Evolutionary conservation across 1,140 invertebrate species (phyloP), one percentile per base, ranked within the genome.

Genomic region (Achroia grisella): DNA sequence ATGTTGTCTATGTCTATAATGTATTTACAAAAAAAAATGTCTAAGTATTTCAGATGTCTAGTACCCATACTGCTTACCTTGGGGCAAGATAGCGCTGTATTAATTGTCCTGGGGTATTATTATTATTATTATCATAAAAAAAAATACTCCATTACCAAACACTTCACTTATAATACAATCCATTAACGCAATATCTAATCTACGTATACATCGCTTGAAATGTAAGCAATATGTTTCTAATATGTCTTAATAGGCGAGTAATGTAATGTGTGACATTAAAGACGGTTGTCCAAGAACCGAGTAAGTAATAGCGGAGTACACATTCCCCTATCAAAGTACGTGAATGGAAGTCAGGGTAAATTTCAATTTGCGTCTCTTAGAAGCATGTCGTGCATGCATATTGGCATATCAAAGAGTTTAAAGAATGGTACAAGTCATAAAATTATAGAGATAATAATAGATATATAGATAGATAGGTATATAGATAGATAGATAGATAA

Each of bases 311-410:
- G 33, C 6, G 15, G 31, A 40, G 17, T n/a, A n/a, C 28, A 14
- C 13, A 29, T 37, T 33, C 48, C 47, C 41, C 36, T 45, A 27
- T 28, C 45, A 45, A 44, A 40, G 39, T 49, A 10, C 11, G 27
- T 6, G 37, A 8, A 39, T 32, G 48, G 44, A 44, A 40, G 36
- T 41, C 40, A 48, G 39, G 45, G 48, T 44, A 54, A 62, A 65
- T 62, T 65, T 62, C 62, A 65, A 65, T 62, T 65, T 62, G 53
- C 58, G 49, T 40, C 52, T 39, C 47, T 32, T 37, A 51, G 42
- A 47, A 52, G 41, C 53, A 52, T 53, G 62, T 49, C 52, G 31
- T 37, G 58, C 50, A 50, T 65, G 52, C 56, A 53, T 61, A 61
- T 62, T 56, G 52, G 48, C 50, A 52, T 53, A 52, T 65, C 58